Base-by-base conservation (phyloP, 1,140 invertebrate species). In the Ladona fulva region DNA sequence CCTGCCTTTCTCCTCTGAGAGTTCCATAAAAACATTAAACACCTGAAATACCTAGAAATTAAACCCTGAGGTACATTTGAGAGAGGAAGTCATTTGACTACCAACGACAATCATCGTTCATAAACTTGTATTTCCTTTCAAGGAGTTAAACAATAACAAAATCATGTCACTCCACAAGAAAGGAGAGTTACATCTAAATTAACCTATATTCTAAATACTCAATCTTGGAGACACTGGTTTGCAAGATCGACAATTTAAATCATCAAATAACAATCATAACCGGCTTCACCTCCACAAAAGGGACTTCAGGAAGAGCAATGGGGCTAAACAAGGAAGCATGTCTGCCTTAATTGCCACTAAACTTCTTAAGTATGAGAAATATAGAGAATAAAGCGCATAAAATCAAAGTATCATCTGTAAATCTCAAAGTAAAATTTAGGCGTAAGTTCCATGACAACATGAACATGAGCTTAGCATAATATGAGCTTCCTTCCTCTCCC, bases 291-390 rank as follows among this genome's bases (percentile, higher is more conserved):
- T 66, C 5, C 16, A 22, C 14, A 66, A 22, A 66, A 66, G 52
- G 52, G 52, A 66, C 52, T 22, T 19, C 16, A 66, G 52, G 52
- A 66, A 66, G 12, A 66, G n/a, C 12, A 66, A 66, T 66, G 52
- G 52, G 52, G 52, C 52, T 66, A 66, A 66, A 66, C 52, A 66
- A 66, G 52, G 52, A 66, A 66, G 52, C 52, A 66, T 22, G 29
- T 37, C 29, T 37, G 29, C 29, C 29, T 37, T 37, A 37, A 37
- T 37, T 37, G 29, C 29, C 29, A 37, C 29, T 37, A 37, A 37
- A 37, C 29, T 37, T 37, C 29, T 37, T 37, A 37, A 37, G 8
- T 37, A 37, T 37, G 29, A 37, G n/a, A 37, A 37, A 37, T 37
- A 37, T 37, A 37, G 8, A 37, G 1, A 37, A 37, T 37, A 8